A percentile compares a stretch with the other conserved stretches of the same genome.
Evolutionary conservation across 2,113 vertebrate species (phyloP).

Genomic region (Castor canadensis): DNA sequence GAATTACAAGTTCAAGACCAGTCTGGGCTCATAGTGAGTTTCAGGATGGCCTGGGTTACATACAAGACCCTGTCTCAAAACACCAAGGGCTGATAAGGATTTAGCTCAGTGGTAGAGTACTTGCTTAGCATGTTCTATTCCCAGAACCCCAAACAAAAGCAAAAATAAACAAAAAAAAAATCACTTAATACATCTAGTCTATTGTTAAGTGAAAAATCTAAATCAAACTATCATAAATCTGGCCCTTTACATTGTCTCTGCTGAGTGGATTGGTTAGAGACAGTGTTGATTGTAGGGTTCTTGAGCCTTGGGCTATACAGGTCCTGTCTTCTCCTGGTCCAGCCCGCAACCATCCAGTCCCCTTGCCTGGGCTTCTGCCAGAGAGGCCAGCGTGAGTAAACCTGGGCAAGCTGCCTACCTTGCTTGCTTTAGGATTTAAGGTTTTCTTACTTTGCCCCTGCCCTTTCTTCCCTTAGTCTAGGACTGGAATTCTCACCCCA

Average conservation of each 20-base stretch:
- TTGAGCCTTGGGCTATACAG: fast-evolving
- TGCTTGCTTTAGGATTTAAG: fast-evolving
- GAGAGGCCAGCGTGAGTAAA: fast-evolving
- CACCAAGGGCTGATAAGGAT: too few species aligned
- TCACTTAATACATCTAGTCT: not conserved
- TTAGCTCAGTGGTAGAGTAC: too few species aligned
- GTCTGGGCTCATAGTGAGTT: not conserved
- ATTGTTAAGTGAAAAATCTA: not conserved
- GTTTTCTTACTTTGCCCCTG: not conserved
- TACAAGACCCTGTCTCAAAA: not conserved
- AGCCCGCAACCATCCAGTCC: fast-evolving
- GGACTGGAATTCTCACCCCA: fast-evolving
- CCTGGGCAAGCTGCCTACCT: not conserved
- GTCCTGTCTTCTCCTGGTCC: fast-evolving
- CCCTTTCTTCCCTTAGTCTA: not conserved
- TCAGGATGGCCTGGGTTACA: not conserved
- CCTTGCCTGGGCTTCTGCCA: too few species aligned
- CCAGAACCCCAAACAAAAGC: not conserved
- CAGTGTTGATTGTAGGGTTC: fast-evolving
- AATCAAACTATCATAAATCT: not conserved
- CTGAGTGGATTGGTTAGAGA: not conserved
- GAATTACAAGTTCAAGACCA: not conserved
- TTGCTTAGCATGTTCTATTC: not conserved
- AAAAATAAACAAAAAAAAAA: not conserved
- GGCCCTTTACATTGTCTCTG: not conserved